Evolutionary conservation across 2,888 invertebrate species (phyloP), one percentile per base, ranked within the genome.

Genomic region (Lithophane socia): DNA sequence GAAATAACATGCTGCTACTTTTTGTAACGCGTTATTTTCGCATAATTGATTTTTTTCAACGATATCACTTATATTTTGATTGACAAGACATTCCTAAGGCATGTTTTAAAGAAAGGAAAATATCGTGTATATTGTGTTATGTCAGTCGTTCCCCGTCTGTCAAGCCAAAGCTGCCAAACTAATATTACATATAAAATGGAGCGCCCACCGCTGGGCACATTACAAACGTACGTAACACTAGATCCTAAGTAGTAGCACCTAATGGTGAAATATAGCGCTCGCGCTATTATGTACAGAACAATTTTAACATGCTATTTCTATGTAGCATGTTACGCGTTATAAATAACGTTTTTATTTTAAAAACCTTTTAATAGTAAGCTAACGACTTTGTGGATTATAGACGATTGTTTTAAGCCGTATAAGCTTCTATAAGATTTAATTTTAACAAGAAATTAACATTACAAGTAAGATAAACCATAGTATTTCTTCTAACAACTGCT

Each of bases 221-320:
- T 85, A 85, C 85, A 87, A 82, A 82, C 85, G 73, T 82, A 87
- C 89, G 71, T 84, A 89, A 91, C 87, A 89, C 92, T 93, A 94
- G 87, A 87, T 89, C 93, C 94, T 95, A 95, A 92, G 90, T 93
- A 93, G 91, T 95, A 96, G 96, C 96, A 96, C 96, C 96, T 94
- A 93, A 94, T 94, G 95, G 95, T 95, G 95, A 92, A 88, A 85
- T 82, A 85, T 79, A 89, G 90, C 92, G 91, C 90, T 90, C 89
- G 85, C 89, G 84, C 74, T 75, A 84, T 83, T 85, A 90, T 5
- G 68, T 63, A 83, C 85, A 86, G 74, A 90, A 87, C 90, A 92
- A 90, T 42, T 21, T 18, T 3, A 49, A 64, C 67, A 37, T 7
- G 68, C 60, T 79, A 42, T 47, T 65, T 58, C 37, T n/a, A 18